A percentile compares a stretch with the other conserved stretches of the same genome.
These are phyloP conservation scores for Nemoura dubitans DNA, from an alignment of 2,888 invertebrate species.

Conservation along the genomic window DNA sequence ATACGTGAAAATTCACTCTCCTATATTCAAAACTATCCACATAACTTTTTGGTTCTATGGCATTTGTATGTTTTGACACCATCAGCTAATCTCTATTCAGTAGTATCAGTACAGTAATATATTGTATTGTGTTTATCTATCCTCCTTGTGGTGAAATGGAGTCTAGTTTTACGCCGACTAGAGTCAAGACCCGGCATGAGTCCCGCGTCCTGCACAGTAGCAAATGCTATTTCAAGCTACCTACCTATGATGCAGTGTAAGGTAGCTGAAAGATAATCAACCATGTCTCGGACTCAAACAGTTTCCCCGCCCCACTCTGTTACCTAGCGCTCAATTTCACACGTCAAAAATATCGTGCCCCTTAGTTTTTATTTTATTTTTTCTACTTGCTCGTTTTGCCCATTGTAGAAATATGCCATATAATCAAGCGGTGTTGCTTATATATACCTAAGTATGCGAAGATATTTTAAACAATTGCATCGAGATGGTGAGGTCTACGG, in stretches of 20 bases:
- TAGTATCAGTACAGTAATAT: too few species aligned
- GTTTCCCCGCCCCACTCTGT: not conserved
- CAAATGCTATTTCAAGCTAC: not conserved
- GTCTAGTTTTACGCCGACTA: too few species aligned
- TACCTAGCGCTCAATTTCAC: not conserved
- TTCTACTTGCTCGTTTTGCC: not conserved
- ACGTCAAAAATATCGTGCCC: slow-evolving; percentile 12
- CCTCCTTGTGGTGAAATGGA: too few species aligned
- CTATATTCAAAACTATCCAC: too few species aligned
- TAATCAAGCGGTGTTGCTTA: not conserved
- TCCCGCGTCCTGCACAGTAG: too few species aligned
- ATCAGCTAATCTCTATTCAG: too few species aligned
- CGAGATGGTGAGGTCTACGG: not conserved
- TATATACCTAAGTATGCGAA: too few species aligned
- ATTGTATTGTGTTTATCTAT: too few species aligned
- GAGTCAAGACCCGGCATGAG: too few species aligned
- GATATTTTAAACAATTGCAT: not conserved
- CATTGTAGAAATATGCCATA: not conserved
- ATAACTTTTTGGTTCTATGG: too few species aligned
- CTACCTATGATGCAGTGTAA: not conserved
- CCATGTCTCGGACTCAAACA: not conserved
- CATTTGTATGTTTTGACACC: too few species aligned
- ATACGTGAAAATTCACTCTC: too few species aligned
- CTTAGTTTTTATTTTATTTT: not conserved
- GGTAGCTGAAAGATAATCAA: not conserved